Conservation (phyloP, 2,113 vertebrate species). For the Forbesichthys papilliferus region DNA sequence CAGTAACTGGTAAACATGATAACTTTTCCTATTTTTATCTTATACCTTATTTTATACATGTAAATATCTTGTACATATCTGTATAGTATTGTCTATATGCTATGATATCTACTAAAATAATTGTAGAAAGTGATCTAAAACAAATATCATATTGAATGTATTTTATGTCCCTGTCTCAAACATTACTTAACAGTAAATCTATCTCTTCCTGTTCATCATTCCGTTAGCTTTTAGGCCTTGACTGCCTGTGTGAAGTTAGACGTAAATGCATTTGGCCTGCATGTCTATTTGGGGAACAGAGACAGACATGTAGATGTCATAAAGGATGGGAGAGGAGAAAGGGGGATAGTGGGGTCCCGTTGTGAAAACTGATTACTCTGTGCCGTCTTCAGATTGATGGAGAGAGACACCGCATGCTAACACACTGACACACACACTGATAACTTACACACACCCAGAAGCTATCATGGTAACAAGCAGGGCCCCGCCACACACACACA, state of each 20-base stretch:
- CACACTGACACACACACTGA: conserved; percentile 18
- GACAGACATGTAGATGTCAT: conserved; percentile 56
- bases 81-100: too few species aligned
- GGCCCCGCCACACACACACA: conserved; percentile 15
- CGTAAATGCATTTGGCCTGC: too few species aligned
- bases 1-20: too few species aligned
- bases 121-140: too few species aligned
- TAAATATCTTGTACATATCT: too few species aligned
- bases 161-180: too few species aligned
- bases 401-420: conserved; percentile 60
- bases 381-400: conserved; percentile 71
- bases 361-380: conserved; percentile 74
- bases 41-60: too few species aligned
- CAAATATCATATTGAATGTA: too few species aligned
- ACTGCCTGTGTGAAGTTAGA: conserved; percentile 9
- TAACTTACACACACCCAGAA: conserved; percentile 18
- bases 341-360: conserved; percentile 52
- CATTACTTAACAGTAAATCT: neutral
- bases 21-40: too few species aligned
- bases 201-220: neutral
- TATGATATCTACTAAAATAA: too few species aligned
- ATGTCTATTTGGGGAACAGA: conserved; percentile 28
- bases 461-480: neutral
- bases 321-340: conserved; percentile 42
- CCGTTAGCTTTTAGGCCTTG: conserved; percentile 13